Base-by-base conservation (phyloP, 1,140 invertebrate species). In the Andrena cerasifolii region DNA sequence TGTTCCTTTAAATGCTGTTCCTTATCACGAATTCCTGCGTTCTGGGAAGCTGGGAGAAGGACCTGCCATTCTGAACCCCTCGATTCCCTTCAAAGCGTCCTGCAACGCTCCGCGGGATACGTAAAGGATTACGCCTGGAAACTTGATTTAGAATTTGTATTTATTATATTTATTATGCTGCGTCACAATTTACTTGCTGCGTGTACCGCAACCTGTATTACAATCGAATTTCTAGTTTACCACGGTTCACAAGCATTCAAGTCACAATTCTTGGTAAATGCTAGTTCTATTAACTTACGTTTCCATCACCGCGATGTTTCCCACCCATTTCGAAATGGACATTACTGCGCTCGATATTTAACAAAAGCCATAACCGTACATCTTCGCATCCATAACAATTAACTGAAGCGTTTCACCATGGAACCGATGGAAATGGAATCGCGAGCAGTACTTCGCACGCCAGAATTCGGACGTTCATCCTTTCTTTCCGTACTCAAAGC, bases 1-100 rank as follows among this genome's bases (percentile, higher is more conserved):
- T 67, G 63, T 75, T 75, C 53, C 51, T 56, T 75, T 68, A 73
- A 65, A 73, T 36, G 71, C 33, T 49, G 31, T 53, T 53, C 59
- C 71, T 65, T 73, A 65, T 73, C 71, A n/a, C 24, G 56, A 36
- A 61, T 65, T 73, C 59, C 59, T 65, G 24, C 18, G 33, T 73
- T 33, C 33, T 7, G 14, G 1, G 8, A 45, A 65, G n/a, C 62
- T 72, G n/a, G n/a, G n/a, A 49, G 8, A 28, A 12, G 12, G 31
- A 53, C 53, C 33, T 16, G 5, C 16, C 59, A 14, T 8, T 31
- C 7, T 28, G 33, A 59, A 63, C 21, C 24, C 24, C 66, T 66
- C 26, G 33, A 18, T 43, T 18, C 43, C 54, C 71, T 10, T 1
- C 7, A 1, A 0, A 1, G 7, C 12, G 4, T 16, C 3, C 8